A percentile compares a stretch with the other conserved stretches of the same genome.
phyloP scores from a whole-genome alignment of 2,797 vertebrate genomes.

The Parambassis ranga region DNA sequence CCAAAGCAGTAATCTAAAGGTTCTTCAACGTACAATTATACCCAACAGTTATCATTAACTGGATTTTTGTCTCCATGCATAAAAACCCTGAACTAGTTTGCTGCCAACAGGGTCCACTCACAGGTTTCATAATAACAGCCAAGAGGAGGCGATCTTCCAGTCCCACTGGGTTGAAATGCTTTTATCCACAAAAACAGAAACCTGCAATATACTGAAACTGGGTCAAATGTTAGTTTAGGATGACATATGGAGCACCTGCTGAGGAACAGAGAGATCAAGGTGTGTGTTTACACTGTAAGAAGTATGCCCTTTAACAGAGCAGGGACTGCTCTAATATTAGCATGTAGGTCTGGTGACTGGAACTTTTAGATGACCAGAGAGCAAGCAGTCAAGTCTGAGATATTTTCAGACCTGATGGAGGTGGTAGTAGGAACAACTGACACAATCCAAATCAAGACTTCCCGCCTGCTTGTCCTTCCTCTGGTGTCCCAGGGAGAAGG shows the following conservation, averaged over 20 bases:
- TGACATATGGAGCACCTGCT: background rate
- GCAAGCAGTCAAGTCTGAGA: conserved; percentile 48
- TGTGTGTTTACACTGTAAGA: conserved; percentile 11
- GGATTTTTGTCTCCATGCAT: conserved; percentile 51
- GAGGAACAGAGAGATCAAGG: background rate
- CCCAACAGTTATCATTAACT: conserved; percentile 52
- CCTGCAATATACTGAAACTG: background rate
- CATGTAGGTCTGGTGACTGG: conserved; percentile 67
- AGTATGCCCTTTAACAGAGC: conserved; percentile 45
- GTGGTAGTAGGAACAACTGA: conserved; percentile 44
- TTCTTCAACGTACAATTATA: conserved; percentile 63
- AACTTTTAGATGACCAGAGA: conserved; percentile 26
- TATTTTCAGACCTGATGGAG: conserved; percentile 65
- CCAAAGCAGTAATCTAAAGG: conserved; percentile 33
- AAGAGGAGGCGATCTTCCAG: conserved; percentile 1
- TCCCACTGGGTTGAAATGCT: background rate
- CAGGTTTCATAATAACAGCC: conserved; percentile 39
- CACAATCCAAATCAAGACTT: conserved; percentile 57
- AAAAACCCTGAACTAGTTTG: conserved; percentile 21
- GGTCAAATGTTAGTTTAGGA: background rate
- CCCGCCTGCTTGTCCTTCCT: conserved; percentile 44
- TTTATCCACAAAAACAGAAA: background rate
- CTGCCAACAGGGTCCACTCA: conserved; percentile 29
- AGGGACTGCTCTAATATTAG: conserved; percentile 70
- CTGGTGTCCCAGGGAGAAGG: conserved; percentile 15